Conservation (phyloP, 2,113 vertebrate genomes). For the Narcine bancroftii region DNA sequence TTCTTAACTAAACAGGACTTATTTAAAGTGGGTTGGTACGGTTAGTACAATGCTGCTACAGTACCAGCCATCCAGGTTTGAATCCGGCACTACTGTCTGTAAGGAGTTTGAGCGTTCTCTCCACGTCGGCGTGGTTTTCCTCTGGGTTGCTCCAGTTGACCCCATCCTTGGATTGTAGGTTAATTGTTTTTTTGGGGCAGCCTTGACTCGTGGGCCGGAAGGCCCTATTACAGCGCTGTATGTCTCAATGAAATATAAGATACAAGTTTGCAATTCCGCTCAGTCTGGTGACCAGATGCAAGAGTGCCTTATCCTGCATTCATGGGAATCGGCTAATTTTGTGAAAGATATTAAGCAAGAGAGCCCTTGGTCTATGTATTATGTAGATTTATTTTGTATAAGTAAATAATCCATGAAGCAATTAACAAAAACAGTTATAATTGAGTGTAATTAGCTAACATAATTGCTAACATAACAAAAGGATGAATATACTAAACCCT, state of each 20-base stretch:
- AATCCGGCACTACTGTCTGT: too few relatives aligned
- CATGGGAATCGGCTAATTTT: neutral
- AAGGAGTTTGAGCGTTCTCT: too few relatives aligned
- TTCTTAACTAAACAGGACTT: too few relatives aligned
- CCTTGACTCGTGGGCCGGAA: too few relatives aligned
- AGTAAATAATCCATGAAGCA: conserved; percentile 4
- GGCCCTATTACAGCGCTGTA: too few relatives aligned
- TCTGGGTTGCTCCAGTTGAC: too few relatives aligned
- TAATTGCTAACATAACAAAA: conserved; percentile 22
- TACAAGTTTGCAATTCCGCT: neutral
- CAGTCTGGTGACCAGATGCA: neutral
- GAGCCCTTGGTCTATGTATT: neutral
- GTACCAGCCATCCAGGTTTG: too few relatives aligned
- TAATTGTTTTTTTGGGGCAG: too few relatives aligned
- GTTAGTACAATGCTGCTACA: too few relatives aligned
- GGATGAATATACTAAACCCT: neutral
- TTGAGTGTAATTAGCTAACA: conserved; percentile 22
- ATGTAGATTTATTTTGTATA: neutral
- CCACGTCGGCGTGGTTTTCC: too few relatives aligned
- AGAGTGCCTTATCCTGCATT: neutral
- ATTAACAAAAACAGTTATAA: conserved; percentile 20
- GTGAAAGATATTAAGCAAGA: neutral
- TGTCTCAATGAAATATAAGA: neutral
- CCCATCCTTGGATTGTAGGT: too few relatives aligned
- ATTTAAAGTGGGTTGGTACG: too few relatives aligned